phyloP scores from a whole-genome alignment of 2,113 vertebrate species.

The Sebastes schlegelii region DNA sequence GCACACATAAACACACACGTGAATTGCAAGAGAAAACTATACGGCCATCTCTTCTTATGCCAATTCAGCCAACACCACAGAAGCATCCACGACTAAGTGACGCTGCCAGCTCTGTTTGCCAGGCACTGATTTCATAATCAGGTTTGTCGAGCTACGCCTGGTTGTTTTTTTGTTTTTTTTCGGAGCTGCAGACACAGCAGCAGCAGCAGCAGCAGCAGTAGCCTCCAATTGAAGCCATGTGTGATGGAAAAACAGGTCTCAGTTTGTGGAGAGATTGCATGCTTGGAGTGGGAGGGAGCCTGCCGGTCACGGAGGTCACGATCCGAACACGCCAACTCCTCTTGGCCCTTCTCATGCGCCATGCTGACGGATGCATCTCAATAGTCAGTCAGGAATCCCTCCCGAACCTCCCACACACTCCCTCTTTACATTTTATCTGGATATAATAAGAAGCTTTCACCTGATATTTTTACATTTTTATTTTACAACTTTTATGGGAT shows the following conservation, averaged over 20 bases:
- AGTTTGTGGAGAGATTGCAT: slow-evolving; percentile 76
- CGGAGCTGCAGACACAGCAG: slow-evolving; percentile 71
- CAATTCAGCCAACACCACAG: not conserved
- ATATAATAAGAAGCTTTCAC: not conserved
- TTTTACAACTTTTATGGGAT: not conserved
- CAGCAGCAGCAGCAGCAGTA: slow-evolving; percentile 52
- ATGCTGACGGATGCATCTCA: slow-evolving; percentile 66
- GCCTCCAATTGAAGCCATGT: slow-evolving; percentile 81
- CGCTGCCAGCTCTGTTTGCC: slow-evolving; percentile 41
- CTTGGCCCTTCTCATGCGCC: slow-evolving; percentile 62
- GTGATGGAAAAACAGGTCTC: slow-evolving; percentile 78
- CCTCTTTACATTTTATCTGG: slow-evolving; percentile 2
- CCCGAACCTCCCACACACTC: slow-evolving; percentile 12
- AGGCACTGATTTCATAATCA: slow-evolving; percentile 74
- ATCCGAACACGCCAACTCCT: slow-evolving; percentile 76
- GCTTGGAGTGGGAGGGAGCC: slow-evolving; percentile 80
- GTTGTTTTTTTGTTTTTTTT: slow-evolving; percentile 28
- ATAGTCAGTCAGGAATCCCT: slow-evolving; percentile 46
- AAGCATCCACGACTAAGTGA: slow-evolving; percentile 12
- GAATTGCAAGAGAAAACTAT: not conserved
- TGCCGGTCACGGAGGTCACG: slow-evolving; percentile 75
- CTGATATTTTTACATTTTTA: not conserved
- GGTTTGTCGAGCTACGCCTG: slow-evolving; percentile 68
- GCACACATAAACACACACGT: slow-evolving; percentile 40
- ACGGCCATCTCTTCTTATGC: not conserved